Evolutionary conservation across 2,888 invertebrate genomes (phyloP), one percentile per base, ranked within the genome.

Genomic region (Catocala sponsa): DNA sequence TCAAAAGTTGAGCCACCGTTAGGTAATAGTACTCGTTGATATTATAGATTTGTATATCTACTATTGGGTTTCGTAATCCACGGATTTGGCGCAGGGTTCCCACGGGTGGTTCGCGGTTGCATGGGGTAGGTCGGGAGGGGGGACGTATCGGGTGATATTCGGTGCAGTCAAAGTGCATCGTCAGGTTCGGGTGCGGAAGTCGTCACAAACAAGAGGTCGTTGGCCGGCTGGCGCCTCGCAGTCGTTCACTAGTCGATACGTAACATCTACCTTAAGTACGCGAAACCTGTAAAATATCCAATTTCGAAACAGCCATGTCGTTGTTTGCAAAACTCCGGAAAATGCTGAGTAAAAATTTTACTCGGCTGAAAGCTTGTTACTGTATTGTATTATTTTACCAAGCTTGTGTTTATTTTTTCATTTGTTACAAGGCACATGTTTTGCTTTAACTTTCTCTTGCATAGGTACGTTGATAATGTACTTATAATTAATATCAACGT

Each of bases 191-290:
- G 81, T 78, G 80, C 86, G 88, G 91, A 91, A 91, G 86, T 86
- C 83, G 84, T 87, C 83, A 87, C 90, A 92, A 92, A 91, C 89
- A 91, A 68, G 81, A 75, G 91, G 84, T 89, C 85, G 78, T 82
- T 74, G 89, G 74, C 88, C 90, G 82, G 46, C 42, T 70, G 92
- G 92, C 92, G 92, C 90, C 92, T 66, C 54, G 55, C 66, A 72
- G 90, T 80, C 90, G 77, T 82, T 70, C 47, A 59, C 69, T 67
- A 68, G 66, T 80, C 75, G 71, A 81, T 72, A 77, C 60, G 50
- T 71, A 65, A 65, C 55, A 55, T 47, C 10, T 67, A 74, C 67
- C 65, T 60, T 44, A 25, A 51, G 6, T 38, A 48, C 11, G 58
- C 13, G 59, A 77, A 74, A 48, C 62, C 65, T 42, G 15, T 38